These are phyloP conservation scores for Molossus molossus DNA, from an alignment of 2,797 vertebrate species.

Conservation along the genomic window DNA sequence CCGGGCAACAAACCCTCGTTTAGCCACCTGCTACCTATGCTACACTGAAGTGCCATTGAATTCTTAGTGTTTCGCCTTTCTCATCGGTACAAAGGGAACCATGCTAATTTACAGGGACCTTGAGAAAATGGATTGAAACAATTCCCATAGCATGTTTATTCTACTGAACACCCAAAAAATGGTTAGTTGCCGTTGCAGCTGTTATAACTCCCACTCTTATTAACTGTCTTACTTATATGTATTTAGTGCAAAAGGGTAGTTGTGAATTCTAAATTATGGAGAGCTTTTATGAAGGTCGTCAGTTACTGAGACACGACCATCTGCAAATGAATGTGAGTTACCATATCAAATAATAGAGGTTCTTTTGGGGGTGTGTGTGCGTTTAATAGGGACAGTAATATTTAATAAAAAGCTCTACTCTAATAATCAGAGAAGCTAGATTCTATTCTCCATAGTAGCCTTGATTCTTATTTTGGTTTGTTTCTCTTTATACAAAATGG, in stretches of 20 bases:
- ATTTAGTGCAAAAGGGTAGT: not conserved
- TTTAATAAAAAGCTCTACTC: not conserved
- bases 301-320: not conserved
- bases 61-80: not conserved
- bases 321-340: slow-evolving; percentile 16
- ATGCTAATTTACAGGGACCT: not conserved
- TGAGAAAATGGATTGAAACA: not conserved
- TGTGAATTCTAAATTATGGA: not conserved
- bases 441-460: not conserved
- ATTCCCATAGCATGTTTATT: not conserved
- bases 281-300: not conserved
- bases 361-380: not conserved
- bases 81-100: not conserved
- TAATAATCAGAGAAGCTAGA: slow-evolving; percentile 1
- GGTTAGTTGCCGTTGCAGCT: not conserved
- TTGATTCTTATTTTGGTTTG: not conserved
- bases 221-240: not conserved
- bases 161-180: not conserved
- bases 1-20: not conserved
- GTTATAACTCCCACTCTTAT: not conserved
- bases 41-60: not conserved
- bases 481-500: not conserved
- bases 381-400: not conserved
- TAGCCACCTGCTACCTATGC: not conserved
- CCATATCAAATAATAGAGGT: not conserved